Evolutionary conservation across 2,888 invertebrate species (phyloP).

Genomic region (Drosophila borborema): DNA sequence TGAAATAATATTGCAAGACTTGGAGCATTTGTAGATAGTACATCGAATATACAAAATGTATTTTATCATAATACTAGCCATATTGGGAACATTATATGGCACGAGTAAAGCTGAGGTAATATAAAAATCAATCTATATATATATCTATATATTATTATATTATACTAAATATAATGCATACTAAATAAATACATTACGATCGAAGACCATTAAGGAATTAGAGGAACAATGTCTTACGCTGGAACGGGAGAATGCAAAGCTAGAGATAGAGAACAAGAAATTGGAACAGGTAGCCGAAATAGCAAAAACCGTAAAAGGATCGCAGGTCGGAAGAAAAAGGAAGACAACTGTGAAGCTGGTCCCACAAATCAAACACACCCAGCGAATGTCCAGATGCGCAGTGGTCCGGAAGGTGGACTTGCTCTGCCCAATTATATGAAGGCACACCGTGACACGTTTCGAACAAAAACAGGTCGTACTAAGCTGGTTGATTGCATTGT

Average conservation of each 20-base stretch:
- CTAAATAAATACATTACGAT: not conserved
- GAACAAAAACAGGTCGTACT: not conserved
- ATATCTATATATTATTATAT: not conserved
- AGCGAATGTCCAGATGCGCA: not conserved
- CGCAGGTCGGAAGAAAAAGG: accelerated
- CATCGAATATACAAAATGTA: not conserved
- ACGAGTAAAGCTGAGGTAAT: not conserved
- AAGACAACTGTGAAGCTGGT: not conserved
- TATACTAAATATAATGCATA: not conserved
- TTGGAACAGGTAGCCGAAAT: not conserved
- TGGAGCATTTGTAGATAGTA: not conserved
- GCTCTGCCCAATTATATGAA: not conserved
- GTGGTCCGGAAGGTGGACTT: not conserved
- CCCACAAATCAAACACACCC: not conserved
- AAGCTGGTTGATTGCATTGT: not conserved
- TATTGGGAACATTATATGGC: not conserved
- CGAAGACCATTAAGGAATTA: not conserved
- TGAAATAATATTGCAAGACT: not conserved
- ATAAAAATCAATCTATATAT: not conserved
- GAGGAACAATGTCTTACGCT: not conserved
- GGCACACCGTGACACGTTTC: not conserved
- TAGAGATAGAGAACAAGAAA: not conserved
- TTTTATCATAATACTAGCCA: not conserved
- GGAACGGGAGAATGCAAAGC: not conserved
- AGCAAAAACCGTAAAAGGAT: too few species aligned